Percentiles rank a stretch among this genome's conserved stretches.
These are phyloP conservation scores for Ptychochromis oligacanthus DNA, from an alignment of 2,113 vertebrate species.

Conservation along the genomic window DNA sequence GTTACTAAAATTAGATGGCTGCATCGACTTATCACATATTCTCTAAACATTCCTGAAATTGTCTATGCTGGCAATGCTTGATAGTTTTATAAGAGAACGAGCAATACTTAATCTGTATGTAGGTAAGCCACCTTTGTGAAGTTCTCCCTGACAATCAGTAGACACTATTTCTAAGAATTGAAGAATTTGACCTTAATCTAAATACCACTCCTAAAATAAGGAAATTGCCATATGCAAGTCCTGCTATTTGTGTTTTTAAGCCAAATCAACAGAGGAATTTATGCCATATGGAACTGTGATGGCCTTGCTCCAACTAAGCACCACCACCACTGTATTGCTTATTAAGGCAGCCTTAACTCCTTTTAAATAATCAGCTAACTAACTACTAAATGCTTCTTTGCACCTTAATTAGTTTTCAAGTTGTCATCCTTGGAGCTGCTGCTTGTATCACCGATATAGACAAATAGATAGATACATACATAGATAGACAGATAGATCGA, in stretches of 20 bases:
- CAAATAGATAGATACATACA: too few relatives aligned
- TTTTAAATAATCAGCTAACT: not conserved
- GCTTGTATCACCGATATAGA: too few relatives aligned
- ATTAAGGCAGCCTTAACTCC: not conserved
- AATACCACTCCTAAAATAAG: not conserved
- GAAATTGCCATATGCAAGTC: not conserved
- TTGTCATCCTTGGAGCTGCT: not conserved
- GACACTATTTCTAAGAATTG: not conserved
- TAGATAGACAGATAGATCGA: too few relatives aligned
- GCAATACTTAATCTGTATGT: not conserved
- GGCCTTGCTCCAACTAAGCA: not conserved
- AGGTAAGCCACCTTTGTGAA: not conserved
- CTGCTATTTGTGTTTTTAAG: not conserved
- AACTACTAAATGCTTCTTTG: not conserved
- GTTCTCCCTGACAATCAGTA: not conserved
- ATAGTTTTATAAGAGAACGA: not conserved
- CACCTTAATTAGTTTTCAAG: constrained; percentile 2
- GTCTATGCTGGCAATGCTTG: not conserved
- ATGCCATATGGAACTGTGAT: not conserved
- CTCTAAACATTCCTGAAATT: not conserved
- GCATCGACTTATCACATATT: constrained; percentile 5
- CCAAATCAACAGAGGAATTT: not conserved
- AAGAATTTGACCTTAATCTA: not conserved
- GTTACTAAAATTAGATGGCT: constrained; percentile 20
- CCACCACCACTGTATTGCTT: not conserved